Percentiles rank a stretch among this genome's conserved stretches.
phyloP scores from a whole-genome alignment of 1,140 invertebrate species.

The Leptinotarsa undecemlineata region DNA sequence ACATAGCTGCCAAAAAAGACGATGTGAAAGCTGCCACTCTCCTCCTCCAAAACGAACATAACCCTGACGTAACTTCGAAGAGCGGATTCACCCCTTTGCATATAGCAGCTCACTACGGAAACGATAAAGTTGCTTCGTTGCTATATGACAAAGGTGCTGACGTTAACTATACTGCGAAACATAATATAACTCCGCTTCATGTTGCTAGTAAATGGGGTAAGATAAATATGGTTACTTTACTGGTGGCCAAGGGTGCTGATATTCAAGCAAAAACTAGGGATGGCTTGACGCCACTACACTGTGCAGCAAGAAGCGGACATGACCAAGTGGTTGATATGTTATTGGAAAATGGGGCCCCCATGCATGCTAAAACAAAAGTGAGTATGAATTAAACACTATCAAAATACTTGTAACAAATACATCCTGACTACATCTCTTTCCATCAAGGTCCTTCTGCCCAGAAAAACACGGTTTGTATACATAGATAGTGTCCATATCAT shows the following conservation, averaged over 20 bases:
- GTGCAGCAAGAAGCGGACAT: slow-evolving; percentile 94
- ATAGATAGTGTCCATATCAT: not conserved
- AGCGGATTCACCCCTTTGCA: slow-evolving; percentile 98
- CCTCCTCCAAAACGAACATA: slow-evolving; percentile 91
- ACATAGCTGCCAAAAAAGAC: slow-evolving; percentile 99
- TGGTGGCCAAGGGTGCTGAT: slow-evolving; percentile 84
- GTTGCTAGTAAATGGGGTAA: slow-evolving; percentile 98
- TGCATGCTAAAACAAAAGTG: slow-evolving; percentile 97
- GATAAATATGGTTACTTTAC: slow-evolving; percentile 78
- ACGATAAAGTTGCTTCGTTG: slow-evolving; percentile 90
- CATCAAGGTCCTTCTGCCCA: not conserved
- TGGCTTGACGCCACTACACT: slow-evolving; percentile 88
- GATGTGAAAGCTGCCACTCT: slow-evolving; percentile 93
- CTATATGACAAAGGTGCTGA: slow-evolving; percentile 87
- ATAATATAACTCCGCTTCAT: slow-evolving; percentile 89
- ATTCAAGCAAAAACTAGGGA: slow-evolving; percentile 95
- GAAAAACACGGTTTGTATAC: not conserved
- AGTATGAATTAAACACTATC: not conserved
- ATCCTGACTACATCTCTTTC: not conserved
- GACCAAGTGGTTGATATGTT: slow-evolving; percentile 93
- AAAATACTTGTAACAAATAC: not conserved
- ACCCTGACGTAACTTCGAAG: slow-evolving; percentile 94
- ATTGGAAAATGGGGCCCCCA: slow-evolving; percentile 89
- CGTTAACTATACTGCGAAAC: slow-evolving; percentile 95
- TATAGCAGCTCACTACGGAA: slow-evolving; percentile 98